phyloP scores from a whole-genome alignment of 2,797 vertebrate genomes.

The Salmo trutta region DNA sequence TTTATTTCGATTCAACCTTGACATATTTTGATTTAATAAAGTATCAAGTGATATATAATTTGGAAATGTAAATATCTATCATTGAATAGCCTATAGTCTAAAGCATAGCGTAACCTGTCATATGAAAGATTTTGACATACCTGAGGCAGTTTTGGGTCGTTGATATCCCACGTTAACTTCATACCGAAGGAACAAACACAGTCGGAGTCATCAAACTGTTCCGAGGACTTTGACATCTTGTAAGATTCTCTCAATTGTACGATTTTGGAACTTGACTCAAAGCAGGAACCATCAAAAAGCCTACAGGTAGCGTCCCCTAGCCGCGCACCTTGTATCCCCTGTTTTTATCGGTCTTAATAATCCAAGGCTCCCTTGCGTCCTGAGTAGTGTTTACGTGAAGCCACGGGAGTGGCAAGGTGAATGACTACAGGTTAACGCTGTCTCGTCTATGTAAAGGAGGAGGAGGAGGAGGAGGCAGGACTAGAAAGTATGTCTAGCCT shows the following conservation, averaged over 20 bases:
- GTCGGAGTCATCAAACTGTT: slow-evolving; percentile 64
- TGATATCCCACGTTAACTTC: slow-evolving; percentile 95
- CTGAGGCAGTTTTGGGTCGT: slow-evolving; percentile 94
- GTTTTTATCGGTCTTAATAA: slow-evolving; percentile 17
- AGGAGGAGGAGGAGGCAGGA: slow-evolving; percentile 26
- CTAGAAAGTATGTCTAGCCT: slow-evolving; percentile 3
- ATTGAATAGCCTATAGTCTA: too few species aligned
- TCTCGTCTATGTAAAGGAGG: slow-evolving; percentile 47
- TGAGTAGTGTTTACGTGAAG: slow-evolving; percentile 30
- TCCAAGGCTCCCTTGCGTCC: slow-evolving; percentile 19
- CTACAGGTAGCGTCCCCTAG: neutral
- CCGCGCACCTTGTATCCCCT: neutral
- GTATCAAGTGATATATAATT: too few species aligned
- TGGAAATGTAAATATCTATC: too few species aligned
- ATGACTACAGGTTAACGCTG: slow-evolving; percentile 41
- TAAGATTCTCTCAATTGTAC: slow-evolving; percentile 8
- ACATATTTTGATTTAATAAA: too few species aligned
- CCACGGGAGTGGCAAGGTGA: slow-evolving; percentile 24
- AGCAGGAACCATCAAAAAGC: neutral
- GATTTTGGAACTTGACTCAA: neutral
- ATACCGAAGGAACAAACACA: slow-evolving; percentile 74
- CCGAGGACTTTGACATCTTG: slow-evolving; percentile 71
- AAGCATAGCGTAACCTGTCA: too few species aligned
- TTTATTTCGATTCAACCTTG: neutral
- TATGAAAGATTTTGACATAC: slow-evolving; percentile 60